phyloP scores from a whole-genome alignment of 2,113 vertebrate species.

The Motacilla alba region DNA sequence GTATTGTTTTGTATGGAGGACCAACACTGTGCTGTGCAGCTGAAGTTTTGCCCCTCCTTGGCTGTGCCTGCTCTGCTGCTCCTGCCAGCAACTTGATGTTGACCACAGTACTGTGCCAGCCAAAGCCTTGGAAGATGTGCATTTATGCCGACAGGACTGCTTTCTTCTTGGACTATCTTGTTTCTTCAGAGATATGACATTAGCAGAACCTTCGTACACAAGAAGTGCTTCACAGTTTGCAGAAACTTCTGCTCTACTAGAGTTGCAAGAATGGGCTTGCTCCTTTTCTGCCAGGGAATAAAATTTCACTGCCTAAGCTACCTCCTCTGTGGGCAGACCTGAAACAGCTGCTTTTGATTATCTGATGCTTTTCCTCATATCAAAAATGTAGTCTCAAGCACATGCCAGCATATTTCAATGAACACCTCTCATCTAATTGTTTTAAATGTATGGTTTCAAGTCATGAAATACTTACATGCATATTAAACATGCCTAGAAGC shows the following conservation, averaged over 20 bases:
- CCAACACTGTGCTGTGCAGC: neutral
- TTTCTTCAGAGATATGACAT: neutral
- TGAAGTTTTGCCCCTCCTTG: neutral
- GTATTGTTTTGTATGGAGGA: neutral
- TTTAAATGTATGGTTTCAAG: neutral
- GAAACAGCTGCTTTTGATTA: constrained; percentile 15
- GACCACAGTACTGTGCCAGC: neutral
- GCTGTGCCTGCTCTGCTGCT: neutral
- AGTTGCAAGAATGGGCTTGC: neutral
- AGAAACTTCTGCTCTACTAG: neutral
- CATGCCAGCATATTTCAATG: neutral
- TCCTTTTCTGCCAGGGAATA: neutral
- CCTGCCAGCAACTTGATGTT: neutral
- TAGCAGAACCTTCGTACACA: neutral
- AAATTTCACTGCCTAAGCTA: constrained; percentile 8
- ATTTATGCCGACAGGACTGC: neutral
- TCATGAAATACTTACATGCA: neutral
- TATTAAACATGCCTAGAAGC: neutral
- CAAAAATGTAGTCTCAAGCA: constrained; percentile 8
- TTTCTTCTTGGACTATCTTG: neutral
- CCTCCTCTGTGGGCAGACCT: neutral
- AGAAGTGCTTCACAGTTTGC: neutral
- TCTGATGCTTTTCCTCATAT: neutral
- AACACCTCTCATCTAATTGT: neutral
- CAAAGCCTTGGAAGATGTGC: neutral